Conservation (phyloP, 2,888 invertebrate genomes). For the Embidobia sp. region DNA sequence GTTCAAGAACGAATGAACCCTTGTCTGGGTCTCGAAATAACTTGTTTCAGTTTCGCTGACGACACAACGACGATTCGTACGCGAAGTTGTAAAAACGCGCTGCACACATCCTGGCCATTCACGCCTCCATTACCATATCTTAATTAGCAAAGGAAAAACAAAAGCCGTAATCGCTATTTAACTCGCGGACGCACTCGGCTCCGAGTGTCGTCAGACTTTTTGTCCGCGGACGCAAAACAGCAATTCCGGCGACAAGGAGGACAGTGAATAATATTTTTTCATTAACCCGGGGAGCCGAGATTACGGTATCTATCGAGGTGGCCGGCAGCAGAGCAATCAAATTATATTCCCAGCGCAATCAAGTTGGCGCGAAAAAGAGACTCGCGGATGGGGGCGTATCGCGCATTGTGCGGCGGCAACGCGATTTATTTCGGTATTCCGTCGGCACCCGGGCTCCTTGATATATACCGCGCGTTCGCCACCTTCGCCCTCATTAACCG, state of each 20-base stretch:
- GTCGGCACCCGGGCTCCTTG: conserved; percentile 59
- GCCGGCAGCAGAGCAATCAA: conserved; percentile 75
- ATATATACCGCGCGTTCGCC: conserved; percentile 59
- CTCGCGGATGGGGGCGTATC: conserved; percentile 49
- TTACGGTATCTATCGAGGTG: conserved; percentile 74
- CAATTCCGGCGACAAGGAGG: conserved; percentile 69
- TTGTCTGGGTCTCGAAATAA: too few species aligned
- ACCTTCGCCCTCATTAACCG: conserved; percentile 59
- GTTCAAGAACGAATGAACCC: too few species aligned
- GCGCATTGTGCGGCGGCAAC: conserved; percentile 60
- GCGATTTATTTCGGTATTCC: conserved; percentile 69
- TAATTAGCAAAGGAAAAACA: too few species aligned
- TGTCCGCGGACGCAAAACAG: conserved; percentile 59
- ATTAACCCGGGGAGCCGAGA: conserved; percentile 73
- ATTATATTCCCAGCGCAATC: conserved; percentile 80
- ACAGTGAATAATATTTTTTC: conserved; percentile 77
- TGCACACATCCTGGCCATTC: too few species aligned
- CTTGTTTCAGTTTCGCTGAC: too few species aligned
- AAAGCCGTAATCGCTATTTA: too few species aligned
- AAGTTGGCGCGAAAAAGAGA: conserved; percentile 69
- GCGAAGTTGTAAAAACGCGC: too few species aligned
- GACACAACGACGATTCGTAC: too few species aligned
- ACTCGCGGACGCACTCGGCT: too few species aligned
- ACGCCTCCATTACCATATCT: too few species aligned
- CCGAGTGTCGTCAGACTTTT: too few species aligned